Evolutionary conservation across 2,113 vertebrate genomes (phyloP), one percentile per base, ranked within the genome.

Genomic region (Sakesphorus luctuosus): DNA sequence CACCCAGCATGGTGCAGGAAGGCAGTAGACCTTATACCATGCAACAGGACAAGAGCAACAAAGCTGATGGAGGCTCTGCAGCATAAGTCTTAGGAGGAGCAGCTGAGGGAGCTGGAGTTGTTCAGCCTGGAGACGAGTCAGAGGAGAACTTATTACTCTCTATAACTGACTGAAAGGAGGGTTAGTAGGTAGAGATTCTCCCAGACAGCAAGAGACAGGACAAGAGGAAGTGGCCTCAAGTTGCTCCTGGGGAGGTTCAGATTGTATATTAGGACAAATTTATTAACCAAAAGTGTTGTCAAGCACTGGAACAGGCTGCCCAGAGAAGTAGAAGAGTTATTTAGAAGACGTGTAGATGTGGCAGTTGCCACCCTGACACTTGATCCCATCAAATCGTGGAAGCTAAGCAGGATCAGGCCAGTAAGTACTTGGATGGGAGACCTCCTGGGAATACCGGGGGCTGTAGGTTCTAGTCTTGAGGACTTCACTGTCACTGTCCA

Each of bases 231-330:
- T 12, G 13, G 24, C 29, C n/a, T 79, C 25, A 36, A 18, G 9
- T 29, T 68, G 21, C 4, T 1, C 11, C 15, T 36, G 20, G 25
- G 15, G 7, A 62, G 25, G 20, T 78, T 56, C 50, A 50, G 13
- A 5, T 7, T 43, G 11, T 18, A 18, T 59, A 19, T 26, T 17
- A 17, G 26, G 55, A 26, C 35, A 66, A 74, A 47, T 1, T 46
- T 40, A 3, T 59, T 31, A 38, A 21, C 46, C 0, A 0, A 61
- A 26, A 20, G 4, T 17, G 19, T 10, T 46, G 46, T 46, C 13
- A 14, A 52, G 40, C n/a, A 8, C 5, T 52, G 59, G 10, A 8
- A 3, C 11, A 63, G 61, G 6, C 43, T 58, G 29, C 6, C 55
- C 13, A 23, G n/a, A 25, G n/a, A 58, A 36, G 25, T 6, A 0